Percentiles rank a stretch among this genome's conserved stretches.
These are phyloP conservation scores for Melipona beecheii DNA, from an alignment of 2,888 invertebrate species.

Conservation along the genomic window DNA sequence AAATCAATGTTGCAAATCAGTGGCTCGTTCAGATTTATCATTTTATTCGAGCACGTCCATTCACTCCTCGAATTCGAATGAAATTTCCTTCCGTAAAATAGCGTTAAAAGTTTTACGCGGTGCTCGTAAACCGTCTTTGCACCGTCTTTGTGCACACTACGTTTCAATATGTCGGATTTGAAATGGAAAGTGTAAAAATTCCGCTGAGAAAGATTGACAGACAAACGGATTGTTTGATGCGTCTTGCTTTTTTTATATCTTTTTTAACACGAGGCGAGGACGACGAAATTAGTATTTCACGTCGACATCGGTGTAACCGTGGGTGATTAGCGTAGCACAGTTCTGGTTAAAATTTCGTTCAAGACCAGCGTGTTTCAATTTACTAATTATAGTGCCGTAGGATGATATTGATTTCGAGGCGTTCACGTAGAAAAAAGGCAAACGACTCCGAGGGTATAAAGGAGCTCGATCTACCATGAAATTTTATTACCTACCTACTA, in stretches of 20 bases:
- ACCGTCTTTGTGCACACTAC: no score
- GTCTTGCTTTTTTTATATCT: background rate
- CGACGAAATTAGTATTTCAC: background rate
- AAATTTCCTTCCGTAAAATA: background rate
- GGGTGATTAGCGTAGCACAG: background rate
- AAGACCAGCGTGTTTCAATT: constrained; percentile 5
- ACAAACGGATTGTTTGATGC: no score
- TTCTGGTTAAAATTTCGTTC: constrained; percentile 1
- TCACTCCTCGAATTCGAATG: background rate
- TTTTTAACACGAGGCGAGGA: background rate
- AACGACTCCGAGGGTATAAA: constrained; percentile 2
- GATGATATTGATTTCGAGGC: constrained; percentile 18
- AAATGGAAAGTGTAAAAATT: background rate
- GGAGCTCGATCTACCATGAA: constrained; percentile 21
- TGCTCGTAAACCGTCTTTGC: background rate
- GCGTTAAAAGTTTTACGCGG: background rate
- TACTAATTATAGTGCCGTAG: constrained; percentile 6
- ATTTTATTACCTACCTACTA: constrained; percentile 18
- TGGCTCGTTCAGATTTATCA: no score
- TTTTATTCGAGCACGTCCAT: no score
- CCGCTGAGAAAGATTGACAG: background rate
- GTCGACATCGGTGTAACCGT: background rate
- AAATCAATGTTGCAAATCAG: no score
- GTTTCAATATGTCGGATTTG: background rate
- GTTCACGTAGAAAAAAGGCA: constrained; percentile 11